These are phyloP conservation scores for Papilio gigon DNA, from an alignment of 2,888 invertebrate species.

Conservation along the genomic window DNA sequence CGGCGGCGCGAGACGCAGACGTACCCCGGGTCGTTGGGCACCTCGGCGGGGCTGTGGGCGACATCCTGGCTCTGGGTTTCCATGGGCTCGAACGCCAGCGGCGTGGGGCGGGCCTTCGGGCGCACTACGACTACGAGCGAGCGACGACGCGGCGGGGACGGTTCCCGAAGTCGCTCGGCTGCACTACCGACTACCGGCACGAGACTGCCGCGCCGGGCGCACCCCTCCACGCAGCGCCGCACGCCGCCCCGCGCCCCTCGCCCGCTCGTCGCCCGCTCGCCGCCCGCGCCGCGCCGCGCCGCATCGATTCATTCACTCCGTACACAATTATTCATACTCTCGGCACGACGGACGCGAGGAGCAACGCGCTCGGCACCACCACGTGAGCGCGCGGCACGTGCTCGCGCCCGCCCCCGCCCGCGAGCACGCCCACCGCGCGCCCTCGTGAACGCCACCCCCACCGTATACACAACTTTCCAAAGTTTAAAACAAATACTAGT, in stretches of 20 bases:
- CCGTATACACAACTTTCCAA: slow-evolving; percentile 44
- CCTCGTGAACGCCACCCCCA: slow-evolving; percentile 56
- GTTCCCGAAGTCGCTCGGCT: slow-evolving; percentile 84
- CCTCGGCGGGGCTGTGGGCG: slow-evolving; percentile 93
- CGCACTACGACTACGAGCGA: slow-evolving; percentile 84
- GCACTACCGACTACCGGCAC: slow-evolving; percentile 88
- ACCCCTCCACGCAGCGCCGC: slow-evolving; percentile 76
- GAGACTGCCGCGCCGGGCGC: slow-evolving; percentile 82
- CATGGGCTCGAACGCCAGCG: slow-evolving; percentile 82
- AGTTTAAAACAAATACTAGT: slow-evolving; percentile 38
- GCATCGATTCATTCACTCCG: slow-evolving; percentile 82
- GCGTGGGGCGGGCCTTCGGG: slow-evolving; percentile 71
- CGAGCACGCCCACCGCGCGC: slow-evolving; percentile 57
- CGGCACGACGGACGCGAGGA: slow-evolving; percentile 70
- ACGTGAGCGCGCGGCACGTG: slow-evolving; percentile 80
- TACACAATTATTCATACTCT: slow-evolving; percentile 81
- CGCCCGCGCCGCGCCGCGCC: slow-evolving; percentile 63
- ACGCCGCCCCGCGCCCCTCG: slow-evolving; percentile 62
- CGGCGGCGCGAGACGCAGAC: slow-evolving; percentile 55
- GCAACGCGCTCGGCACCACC: slow-evolving; percentile 66
- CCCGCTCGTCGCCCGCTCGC: slow-evolving; percentile 59
- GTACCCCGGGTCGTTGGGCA: slow-evolving; percentile 97
- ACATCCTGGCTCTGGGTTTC: slow-evolving; percentile 91
- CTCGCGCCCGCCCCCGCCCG: slow-evolving; percentile 58
- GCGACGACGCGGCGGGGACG: slow-evolving; percentile 83